Conservation (phyloP, 2,113 vertebrate genomes). For the Anoura caudifer region DNA sequence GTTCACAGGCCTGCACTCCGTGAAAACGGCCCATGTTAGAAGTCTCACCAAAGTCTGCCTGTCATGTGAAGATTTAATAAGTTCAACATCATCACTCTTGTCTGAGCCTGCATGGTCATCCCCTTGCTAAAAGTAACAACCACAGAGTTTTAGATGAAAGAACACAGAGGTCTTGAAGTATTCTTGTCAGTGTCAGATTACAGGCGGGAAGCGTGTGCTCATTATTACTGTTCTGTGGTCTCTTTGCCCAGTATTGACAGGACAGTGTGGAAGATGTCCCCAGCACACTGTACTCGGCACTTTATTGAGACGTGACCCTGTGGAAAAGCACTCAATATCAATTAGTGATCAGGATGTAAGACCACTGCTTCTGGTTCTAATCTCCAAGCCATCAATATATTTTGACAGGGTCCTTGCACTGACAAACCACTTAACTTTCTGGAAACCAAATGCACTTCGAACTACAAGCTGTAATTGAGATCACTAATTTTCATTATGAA, state of each 20-base stretch:
- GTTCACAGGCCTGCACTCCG: too few species aligned
- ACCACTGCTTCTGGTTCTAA: constrained; percentile 5
- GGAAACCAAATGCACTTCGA: neutral
- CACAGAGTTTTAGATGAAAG: neutral
- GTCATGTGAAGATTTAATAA: neutral
- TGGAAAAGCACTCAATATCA: constrained; percentile 24
- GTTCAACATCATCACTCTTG: neutral
- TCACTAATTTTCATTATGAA: constrained; percentile 18
- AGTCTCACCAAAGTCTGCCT: neutral
- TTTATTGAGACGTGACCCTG: neutral
- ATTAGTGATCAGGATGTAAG: constrained; percentile 27
- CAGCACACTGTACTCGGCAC: neutral
- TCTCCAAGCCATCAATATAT: neutral
- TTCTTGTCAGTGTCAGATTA: neutral
- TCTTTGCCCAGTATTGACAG: neutral
- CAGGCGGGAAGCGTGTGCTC: neutral
- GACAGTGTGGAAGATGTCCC: neutral
- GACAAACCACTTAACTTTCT: constrained; percentile 9
- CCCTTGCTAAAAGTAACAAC: neutral
- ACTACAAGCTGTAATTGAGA: neutral
- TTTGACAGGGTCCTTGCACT: neutral
- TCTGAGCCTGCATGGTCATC: neutral
- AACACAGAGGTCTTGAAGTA: neutral
- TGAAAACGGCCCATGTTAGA: neutral
- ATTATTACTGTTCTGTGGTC: neutral